Evolutionary conservation across 2,797 vertebrate genomes (phyloP), one percentile per base, ranked within the genome.

Genomic region (Masticophis lateralis): DNA sequence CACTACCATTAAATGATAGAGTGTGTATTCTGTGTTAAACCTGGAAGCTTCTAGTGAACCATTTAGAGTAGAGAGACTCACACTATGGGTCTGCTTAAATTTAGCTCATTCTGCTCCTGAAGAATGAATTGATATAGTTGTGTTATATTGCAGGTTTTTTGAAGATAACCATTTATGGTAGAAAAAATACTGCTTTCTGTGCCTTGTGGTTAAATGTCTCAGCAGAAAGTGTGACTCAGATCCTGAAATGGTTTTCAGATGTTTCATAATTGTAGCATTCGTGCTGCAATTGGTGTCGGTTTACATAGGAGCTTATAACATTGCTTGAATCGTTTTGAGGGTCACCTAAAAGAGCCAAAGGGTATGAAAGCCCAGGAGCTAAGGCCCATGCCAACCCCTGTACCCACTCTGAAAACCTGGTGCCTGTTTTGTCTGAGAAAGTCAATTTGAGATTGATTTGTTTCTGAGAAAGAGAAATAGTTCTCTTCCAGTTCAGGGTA

Each of bases 161-260:
- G 90, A 0, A 0, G 90, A 97, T 83, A 90, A 86, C 98, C 98
- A 97, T 98, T 98, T 98, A 98, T 98, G 98, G 98, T 97, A 98
- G 97, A 97, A 97, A 97, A 89, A 96, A 96, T 94, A 93, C 95
- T 95, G 95, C 95, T 92, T 92, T 96, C 92, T 95, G 91, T 96
- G 96, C 92, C 59, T 97, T 97, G 97, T 98, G 97, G 97, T 98
- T 97, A 97, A 97, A 95, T 95, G 95, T 93, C 32, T 88, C 97
- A 98, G 98, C 98, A 99, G 99, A 99, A 99, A 99, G 98, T 98
- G 94, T 98, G 98, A 98, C 97, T 99, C 98, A 98, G 97, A 97
- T 97, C 97, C 97, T 96, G 96, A 98, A 97, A 97, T 97, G 96
- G 95, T 97, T 98, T 98, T 98, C 96, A 96, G 28, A 96, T 97